Base-by-base conservation (phyloP, 2,113 vertebrate genomes). In the Cariama cristata region DNA sequence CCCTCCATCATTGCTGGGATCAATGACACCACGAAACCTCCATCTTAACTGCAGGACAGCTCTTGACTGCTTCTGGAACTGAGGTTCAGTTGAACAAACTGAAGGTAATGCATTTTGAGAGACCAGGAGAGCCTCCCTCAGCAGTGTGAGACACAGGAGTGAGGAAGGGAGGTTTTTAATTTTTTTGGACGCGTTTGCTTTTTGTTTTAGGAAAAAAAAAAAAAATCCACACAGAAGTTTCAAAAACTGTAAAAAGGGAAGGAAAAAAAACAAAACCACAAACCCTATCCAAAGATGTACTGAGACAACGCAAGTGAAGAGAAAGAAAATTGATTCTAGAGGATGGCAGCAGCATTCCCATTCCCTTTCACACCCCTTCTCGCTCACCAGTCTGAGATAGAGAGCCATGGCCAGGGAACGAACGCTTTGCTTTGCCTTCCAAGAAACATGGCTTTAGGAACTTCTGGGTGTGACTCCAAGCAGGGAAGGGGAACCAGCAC, bases 21-120 rank as follows among this genome's bases (percentile, higher is more conserved):
- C 71, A 91, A 91, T 2, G 99, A 99, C 92, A 59, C 96, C 88
- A 15, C 98, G 9, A 99, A 99, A 88, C 96, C 99, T 8, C 98
- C 98, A 2, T 99, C 98, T 13, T 99, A 99, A 98, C 96, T 81
- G 22, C 42, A 3, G 83, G 40, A 5, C 15, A 28, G 90, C 79
- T 75, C 62, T 22, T 1, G 83, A 26, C 50, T 27, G 75, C 67
- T 56, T 19, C 91, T 38, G 75, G 84, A 26, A 58, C 86, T 35
- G 81, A n/a, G 53, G 2, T 4, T 10, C 91, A 73, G 92, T 62
- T 1, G 62, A 27, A 21, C 18, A 3, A 15, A 32, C 38, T 4
- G 68, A 38, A 73, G 59, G 75, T 14, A 9, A 20, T 0, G 63
- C 28, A 1, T 33, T n/a, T 4, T 6, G 55, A 38, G 79, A 58